Conservation (phyloP, 2,888 invertebrate genomes). For the Archips crataeganus region DNA sequence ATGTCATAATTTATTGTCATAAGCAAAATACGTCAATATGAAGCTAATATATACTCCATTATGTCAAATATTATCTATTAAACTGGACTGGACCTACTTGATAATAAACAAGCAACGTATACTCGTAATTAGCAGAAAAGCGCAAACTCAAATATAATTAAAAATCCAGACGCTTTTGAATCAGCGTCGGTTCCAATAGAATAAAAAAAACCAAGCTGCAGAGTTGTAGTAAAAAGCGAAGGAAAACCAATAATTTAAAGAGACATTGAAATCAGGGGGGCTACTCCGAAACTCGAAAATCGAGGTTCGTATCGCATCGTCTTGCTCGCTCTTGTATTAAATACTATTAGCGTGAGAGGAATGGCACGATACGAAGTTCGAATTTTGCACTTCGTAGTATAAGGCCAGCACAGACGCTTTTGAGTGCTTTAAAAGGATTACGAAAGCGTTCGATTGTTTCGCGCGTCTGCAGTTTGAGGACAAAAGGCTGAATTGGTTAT, state of each 20-base stretch:
- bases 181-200: not conserved
- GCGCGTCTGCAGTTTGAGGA: conserved; percentile 10
- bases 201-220: conserved; percentile 2
- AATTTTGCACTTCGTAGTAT: too few species aligned
- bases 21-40: too few species aligned
- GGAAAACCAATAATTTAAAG: conserved; percentile 19
- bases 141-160: not conserved
- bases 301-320: too few species aligned
- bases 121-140: not conserved
- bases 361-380: too few species aligned
- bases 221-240: conserved; percentile 4
- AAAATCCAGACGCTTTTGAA: not conserved
- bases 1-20: too few species aligned
- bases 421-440: conserved; percentile 21
- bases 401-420: conserved; percentile 15
- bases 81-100: too few species aligned
- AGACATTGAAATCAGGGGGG: conserved; percentile 23
- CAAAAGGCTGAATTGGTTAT: conserved; percentile 3
- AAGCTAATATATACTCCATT: too few species aligned
- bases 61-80: too few species aligned
- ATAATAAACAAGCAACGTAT: too few species aligned
- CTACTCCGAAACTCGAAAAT: too few species aligned
- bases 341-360: too few species aligned
- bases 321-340: too few species aligned
- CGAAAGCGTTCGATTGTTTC: conserved; percentile 20